These are phyloP conservation scores for Rhamnusium bicolor DNA, from an alignment of 2,888 invertebrate genomes.

Conservation along the genomic window DNA sequence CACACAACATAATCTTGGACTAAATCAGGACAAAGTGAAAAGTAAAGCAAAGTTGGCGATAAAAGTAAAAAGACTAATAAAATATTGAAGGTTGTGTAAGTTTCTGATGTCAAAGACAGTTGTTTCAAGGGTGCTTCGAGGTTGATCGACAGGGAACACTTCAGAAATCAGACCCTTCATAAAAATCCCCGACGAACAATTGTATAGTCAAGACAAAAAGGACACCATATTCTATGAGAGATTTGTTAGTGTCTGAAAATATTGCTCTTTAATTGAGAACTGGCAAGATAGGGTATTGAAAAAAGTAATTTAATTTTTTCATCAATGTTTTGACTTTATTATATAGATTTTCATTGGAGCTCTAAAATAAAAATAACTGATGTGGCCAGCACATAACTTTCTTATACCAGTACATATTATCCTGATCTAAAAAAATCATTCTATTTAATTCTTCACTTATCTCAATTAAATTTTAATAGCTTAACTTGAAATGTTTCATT, in stretches of 20 bases:
- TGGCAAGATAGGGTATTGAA: background rate
- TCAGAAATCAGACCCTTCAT: constrained; percentile 13
- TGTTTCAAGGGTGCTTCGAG: constrained; percentile 31
- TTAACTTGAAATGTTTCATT: no score
- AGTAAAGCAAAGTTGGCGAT: constrained; percentile 30
- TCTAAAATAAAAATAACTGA: no score
- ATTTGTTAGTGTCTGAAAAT: background rate
- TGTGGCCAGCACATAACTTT: no score
- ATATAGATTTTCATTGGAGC: no score
- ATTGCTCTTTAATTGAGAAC: background rate
- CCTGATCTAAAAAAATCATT: no score
- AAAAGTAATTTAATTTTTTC: background rate
- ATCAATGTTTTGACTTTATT: background rate
- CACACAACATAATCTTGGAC: constrained; percentile 18
- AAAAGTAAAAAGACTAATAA: constrained; percentile 32
- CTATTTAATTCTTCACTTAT: no score
- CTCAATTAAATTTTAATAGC: no score
- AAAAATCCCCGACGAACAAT: background rate
- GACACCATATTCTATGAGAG: background rate
- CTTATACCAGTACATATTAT: no score
- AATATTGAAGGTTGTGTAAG: constrained; percentile 35
- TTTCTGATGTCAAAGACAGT: constrained; percentile 34
- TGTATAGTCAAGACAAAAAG: constrained; percentile 11
- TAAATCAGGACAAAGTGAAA: constrained; percentile 13
- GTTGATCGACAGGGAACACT: constrained; percentile 33